A percentile compares a stretch with the other conserved stretches of the same genome.
Conservation (phyloP, 2,797 vertebrate species). For the Petrocephalus sullivani region DNA sequence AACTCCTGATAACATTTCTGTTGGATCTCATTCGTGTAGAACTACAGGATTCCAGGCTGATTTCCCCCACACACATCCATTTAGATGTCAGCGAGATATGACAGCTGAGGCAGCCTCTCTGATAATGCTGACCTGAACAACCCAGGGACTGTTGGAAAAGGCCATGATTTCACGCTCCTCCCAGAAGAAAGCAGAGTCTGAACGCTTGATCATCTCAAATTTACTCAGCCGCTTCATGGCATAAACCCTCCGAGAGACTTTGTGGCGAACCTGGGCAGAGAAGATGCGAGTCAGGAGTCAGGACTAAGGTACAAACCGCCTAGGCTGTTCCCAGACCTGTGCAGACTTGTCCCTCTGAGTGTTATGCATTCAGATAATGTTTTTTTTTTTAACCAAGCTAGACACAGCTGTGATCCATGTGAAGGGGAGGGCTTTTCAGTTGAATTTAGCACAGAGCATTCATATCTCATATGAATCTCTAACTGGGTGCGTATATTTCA, state of each 20-base stretch:
- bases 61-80: not conserved
- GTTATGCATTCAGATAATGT: not conserved
- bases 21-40: not conserved
- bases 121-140: conserved; percentile 80
- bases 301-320: conserved; percentile 35
- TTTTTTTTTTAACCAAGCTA: not conserved
- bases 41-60: not conserved
- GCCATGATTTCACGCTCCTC: conserved; percentile 99
- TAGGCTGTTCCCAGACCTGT: conserved; percentile 31
- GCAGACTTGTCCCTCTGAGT: not conserved
- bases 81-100: not conserved
- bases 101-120: not conserved
- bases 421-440: not conserved
- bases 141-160: conserved; percentile 93
- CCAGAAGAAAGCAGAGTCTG: conserved; percentile 98
- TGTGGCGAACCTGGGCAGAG: conserved; percentile 82
- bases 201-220: conserved; percentile 98
- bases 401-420: not conserved
- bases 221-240: conserved; percentile 98
- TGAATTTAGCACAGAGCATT: not conserved
- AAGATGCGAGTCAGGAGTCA: not conserved
- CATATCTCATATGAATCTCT: not conserved
- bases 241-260: conserved; percentile 83
- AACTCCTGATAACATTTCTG: not conserved
- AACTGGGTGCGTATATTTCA: not conserved